These are phyloP conservation scores for Sebastes hopkinsi DNA, from an alignment of 2,797 vertebrate genomes.

Conservation along the genomic window DNA sequence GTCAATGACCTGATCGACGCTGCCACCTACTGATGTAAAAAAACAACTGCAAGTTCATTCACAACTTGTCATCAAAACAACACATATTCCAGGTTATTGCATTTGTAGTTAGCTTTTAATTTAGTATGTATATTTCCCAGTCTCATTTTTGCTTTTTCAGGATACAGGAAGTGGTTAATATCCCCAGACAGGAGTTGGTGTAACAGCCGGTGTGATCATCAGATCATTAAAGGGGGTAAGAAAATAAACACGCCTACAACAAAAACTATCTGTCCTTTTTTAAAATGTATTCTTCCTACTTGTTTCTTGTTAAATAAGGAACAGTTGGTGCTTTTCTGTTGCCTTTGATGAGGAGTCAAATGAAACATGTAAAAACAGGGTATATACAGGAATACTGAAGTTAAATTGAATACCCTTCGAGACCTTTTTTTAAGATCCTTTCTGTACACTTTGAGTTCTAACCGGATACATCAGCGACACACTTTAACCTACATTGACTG, in stretches of 20 bases:
- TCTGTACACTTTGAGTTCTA: neutral
- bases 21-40: constrained; percentile 28
- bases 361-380: too few species aligned
- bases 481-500: too few species aligned
- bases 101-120: neutral
- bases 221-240: neutral
- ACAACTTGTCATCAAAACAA: neutral
- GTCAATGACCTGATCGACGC: neutral
- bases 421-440: neutral
- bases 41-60: neutral
- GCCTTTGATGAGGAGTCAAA: neutral
- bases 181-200: neutral
- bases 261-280: neutral
- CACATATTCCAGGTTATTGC: neutral
- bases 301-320: neutral
- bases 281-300: neutral
- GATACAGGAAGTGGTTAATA: neutral
- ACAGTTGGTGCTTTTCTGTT: neutral
- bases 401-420: accelerated
- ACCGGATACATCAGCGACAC: neutral
- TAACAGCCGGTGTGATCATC: neutral
- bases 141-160: neutral
- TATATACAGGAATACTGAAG: neutral
- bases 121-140: neutral
- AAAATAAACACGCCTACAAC: neutral